Evolutionary conservation across 2,113 vertebrate species (phyloP).

Genomic region (Cebus imitator): DNA sequence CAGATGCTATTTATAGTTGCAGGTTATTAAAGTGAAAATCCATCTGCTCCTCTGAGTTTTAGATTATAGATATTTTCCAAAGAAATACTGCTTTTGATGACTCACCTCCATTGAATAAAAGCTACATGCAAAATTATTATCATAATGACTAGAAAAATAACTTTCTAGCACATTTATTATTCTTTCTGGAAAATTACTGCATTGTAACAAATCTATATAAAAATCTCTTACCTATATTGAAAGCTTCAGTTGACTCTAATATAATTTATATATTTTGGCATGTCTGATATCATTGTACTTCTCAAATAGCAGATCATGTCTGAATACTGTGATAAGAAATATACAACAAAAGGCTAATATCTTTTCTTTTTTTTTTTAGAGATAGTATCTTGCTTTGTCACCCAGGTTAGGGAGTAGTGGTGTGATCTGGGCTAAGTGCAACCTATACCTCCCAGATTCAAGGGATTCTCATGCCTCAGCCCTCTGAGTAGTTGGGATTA

Average conservation of each 20-base stretch:
- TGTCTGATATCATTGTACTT: neutral
- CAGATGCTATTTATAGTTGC: neutral
- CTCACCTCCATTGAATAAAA: neutral
- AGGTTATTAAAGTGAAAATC: neutral
- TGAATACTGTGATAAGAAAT: neutral
- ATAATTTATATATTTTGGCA: neutral
- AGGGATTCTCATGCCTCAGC: too few species aligned
- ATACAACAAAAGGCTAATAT: neutral
- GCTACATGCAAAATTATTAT: neutral
- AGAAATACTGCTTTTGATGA: neutral
- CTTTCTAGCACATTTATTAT: neutral
- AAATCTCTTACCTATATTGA: neutral
- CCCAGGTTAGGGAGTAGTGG: too few species aligned
- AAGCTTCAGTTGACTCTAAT: neutral
- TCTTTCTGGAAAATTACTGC: constrained; percentile 8
- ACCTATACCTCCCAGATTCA: too few species aligned
- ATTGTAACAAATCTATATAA: neutral
- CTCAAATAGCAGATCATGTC: neutral
- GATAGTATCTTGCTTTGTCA: too few species aligned
- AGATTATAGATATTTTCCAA: neutral
- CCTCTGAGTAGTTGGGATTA: too few species aligned
- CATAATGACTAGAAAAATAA: neutral
- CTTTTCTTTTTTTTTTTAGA: too few species aligned
- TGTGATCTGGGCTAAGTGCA: too few species aligned
- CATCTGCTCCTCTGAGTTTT: neutral